Conservation (phyloP, 2,113 vertebrate genomes). For the Gymnarchus niloticus region DNA sequence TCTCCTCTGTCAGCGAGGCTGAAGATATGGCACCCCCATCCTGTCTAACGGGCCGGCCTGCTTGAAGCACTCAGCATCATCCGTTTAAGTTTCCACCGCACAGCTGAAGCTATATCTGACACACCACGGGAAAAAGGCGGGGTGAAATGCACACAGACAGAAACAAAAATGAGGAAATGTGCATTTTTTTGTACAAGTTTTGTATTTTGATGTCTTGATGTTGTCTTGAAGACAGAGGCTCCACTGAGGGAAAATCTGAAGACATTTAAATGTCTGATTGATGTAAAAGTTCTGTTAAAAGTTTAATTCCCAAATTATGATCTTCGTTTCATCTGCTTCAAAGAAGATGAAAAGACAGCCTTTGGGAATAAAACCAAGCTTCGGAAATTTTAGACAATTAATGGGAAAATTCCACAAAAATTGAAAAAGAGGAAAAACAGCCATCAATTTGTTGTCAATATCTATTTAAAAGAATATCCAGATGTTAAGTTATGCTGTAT, state of each 20-base stretch:
- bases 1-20: conserved; percentile 55
- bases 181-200: background rate
- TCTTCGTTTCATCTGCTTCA: conserved; percentile 58
- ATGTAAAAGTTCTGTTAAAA: conserved; percentile 57
- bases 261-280: conserved; percentile 53
- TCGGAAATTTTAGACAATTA: conserved; percentile 53
- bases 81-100: conserved; percentile 39
- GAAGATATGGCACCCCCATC: conserved; percentile 39
- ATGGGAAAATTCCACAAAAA: conserved; percentile 52
- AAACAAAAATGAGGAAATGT: background rate
- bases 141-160: background rate
- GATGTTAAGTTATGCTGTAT: conserved; percentile 53
- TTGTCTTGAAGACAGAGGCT: conserved; percentile 46
- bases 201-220: conserved; percentile 31
- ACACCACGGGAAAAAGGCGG: conserved; percentile 44
- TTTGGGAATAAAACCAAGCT: conserved; percentile 45
- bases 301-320: conserved; percentile 60
- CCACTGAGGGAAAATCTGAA: conserved; percentile 45
- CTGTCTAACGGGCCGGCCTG: conserved; percentile 29
- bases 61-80: conserved; percentile 38
- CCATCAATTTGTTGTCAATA: conserved; percentile 60
- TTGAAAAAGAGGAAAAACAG: conserved; percentile 56
- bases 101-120: conserved; percentile 38
- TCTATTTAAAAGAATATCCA: conserved; percentile 53
- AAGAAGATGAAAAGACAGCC: conserved; percentile 52